Base-by-base conservation (phyloP, 2,888 invertebrate genomes). In the Eudemis profundana region DNA sequence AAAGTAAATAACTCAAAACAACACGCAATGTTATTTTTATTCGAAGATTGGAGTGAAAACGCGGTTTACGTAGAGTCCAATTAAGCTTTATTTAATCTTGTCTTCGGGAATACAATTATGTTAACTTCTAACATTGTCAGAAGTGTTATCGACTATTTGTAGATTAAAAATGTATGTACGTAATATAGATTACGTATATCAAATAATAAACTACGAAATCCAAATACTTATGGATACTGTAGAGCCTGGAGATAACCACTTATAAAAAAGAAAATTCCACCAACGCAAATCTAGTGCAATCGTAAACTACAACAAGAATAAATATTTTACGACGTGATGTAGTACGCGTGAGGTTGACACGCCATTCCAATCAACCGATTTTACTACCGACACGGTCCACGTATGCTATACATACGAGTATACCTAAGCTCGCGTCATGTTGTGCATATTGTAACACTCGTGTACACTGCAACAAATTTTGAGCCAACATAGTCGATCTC, bases 1-100 rank as follows among this genome's bases (percentile, higher is more conserved):
- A 64, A 64, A 51, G 57, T 50, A 67, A 71, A 74, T 69, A 63
- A 62, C 53, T 59, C 44, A 36, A 64, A 64, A 64, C 57, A 64
- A 64, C 50, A 64, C 36, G 36, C 50, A 17, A 27, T 64, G 57
- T 64, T 64, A 36, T 64, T 64, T 46, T 57, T 51, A 64, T 51
- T 50, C 36, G 40, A 57, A 42, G 56, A 64, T 64, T 59, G 36
- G 44, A 44, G 36, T 14, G 36, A n/a, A 36, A 60, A 47, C 15
- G 47, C 19, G 56, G 49, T 59, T 56, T 50, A 44, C 36, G 50
- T 33, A 14, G 54, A 40, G 21, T 44, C 33, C 57, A 57, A 50
- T 51, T 64, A 50, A 57, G 57, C 64, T 57, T 64, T 64, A 42
- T 44, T 57, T 57, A 44, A 36, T 47, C 49, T 12, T 15, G 29